Evolutionary conservation across 2,888 invertebrate species (phyloP), one percentile per base, ranked within the genome.

Genomic region (Exephanes ischioxanthus): DNA sequence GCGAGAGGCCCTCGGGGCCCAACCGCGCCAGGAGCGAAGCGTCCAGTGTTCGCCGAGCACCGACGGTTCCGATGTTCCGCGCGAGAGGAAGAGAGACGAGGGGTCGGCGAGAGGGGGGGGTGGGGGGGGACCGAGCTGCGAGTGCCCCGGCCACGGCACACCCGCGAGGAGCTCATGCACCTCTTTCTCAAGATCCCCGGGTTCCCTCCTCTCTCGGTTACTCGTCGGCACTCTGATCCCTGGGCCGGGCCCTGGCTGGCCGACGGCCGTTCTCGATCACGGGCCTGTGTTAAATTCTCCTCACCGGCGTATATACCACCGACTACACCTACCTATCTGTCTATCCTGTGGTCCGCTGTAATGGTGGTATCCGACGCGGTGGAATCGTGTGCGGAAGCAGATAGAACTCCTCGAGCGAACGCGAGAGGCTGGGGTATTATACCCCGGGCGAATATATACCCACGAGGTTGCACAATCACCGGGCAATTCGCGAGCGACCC

Each of bases 81-180:
- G 26, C 61, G 76, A 81, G 78, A 73, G 71, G 14, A 61, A 51
- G 75, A 83, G 83, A 53, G 58, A 77, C 66, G 53, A 82, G 66
- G 61, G 85, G 77, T n/a, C n/a, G 86, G 85, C 2, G 26, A 1
- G 26, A 3, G 26, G 26, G 26, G 26, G 26, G 26, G 63, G 48
- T n/a, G 66, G 26, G 30, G 41, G 63, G 26, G 72, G 71, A 58
- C 58, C 79, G 53, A 16, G 81, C 45, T n/a, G 76, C 61, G 72
- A 77, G 66, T 11, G 45, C 45, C 67, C 51, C 45, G 33, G 76
- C 67, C 33, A 75, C 72, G 83, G 76, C 77, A 53, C 86, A 80
- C 77, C 79, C 82, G 84, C 75, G 73, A 90, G 89, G 4, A 5
- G 45, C 87, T 76, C 90, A 90, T 89, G 87, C 91, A 91, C 91